Percentiles rank a stretch among this genome's conserved stretches.
phyloP scores from a whole-genome alignment of 2,797 vertebrate species.

The Clarias pachynema region DNA sequence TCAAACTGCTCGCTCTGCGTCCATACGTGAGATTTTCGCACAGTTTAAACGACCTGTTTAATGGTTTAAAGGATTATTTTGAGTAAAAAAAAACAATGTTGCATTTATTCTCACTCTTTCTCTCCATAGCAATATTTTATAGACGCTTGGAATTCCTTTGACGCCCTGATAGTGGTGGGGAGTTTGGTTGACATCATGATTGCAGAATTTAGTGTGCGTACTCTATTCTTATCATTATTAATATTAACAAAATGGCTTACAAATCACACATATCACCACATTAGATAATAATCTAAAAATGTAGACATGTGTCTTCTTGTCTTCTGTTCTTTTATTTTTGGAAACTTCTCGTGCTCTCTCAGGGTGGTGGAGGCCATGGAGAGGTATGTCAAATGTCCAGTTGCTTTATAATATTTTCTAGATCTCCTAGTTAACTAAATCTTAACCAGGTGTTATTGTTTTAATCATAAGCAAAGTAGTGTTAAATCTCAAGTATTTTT shows the following conservation, averaged over 20 bases:
- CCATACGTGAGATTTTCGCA: slow-evolving; percentile 84
- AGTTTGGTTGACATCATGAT: slow-evolving; percentile 98
- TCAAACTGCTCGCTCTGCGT: slow-evolving; percentile 94
- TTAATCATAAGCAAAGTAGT: background rate
- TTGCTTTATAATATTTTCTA: background rate
- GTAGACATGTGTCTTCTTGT: background rate
- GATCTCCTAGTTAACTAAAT: background rate
- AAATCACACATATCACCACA: background rate
- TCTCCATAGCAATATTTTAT: slow-evolving; percentile 93
- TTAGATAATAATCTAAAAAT: background rate
- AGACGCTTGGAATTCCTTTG: slow-evolving; percentile 99
- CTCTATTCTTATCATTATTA: background rate
- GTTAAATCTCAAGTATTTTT: no score
- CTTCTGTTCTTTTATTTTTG: slow-evolving; percentile 28
- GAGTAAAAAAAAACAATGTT: background rate
- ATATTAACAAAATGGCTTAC: background rate
- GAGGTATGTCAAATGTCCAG: slow-evolving; percentile 50
- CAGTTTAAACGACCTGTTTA: background rate
- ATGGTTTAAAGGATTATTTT: background rate
- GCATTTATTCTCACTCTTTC: slow-evolving; percentile 37
- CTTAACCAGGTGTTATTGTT: background rate
- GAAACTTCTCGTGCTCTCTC: slow-evolving; percentile 3
- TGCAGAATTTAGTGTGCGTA: slow-evolving; percentile 97
- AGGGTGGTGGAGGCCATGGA: slow-evolving; percentile 59
- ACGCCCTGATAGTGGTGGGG: slow-evolving; percentile 98